Percentiles rank a stretch among this genome's conserved stretches.
phyloP scores from a whole-genome alignment of 2,113 vertebrate species.

The Odontesthes bonariensis region DNA sequence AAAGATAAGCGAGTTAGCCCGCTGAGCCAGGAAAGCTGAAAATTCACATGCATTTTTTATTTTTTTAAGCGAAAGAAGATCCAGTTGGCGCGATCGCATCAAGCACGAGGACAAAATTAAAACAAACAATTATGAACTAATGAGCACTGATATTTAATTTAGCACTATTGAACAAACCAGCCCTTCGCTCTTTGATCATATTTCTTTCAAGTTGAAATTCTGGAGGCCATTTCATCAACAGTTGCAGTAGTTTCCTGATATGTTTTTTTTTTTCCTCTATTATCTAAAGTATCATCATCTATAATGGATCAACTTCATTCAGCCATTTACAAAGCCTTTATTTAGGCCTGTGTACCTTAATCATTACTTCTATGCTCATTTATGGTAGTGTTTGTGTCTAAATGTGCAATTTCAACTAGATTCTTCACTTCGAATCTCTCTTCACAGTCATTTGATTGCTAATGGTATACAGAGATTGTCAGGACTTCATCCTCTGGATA shows the following conservation, averaged over 20 bases:
- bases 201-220: background rate
- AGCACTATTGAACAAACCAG: background rate
- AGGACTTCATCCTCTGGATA: no score
- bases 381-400: no score
- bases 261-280: no score
- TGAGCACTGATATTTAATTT: background rate
- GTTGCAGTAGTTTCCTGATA: no score
- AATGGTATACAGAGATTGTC: no score
- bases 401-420: no score
- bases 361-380: no score
- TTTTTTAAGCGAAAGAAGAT: background rate
- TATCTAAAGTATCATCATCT: background rate
- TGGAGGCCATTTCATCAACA: background rate
- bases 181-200: background rate
- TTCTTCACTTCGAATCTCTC: no score
- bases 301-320: background rate
- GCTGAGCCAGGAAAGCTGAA: background rate
- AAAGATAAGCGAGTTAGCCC: background rate
- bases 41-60: no score
- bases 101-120: no score
- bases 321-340: background rate
- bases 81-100: no score
- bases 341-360: background rate
- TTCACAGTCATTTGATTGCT: no score
- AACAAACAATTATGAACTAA: background rate